Percentiles rank a stretch among this genome's conserved stretches.
Conservation (phyloP, 2,888 invertebrate genomes). For the Congeria kusceri region DNA sequence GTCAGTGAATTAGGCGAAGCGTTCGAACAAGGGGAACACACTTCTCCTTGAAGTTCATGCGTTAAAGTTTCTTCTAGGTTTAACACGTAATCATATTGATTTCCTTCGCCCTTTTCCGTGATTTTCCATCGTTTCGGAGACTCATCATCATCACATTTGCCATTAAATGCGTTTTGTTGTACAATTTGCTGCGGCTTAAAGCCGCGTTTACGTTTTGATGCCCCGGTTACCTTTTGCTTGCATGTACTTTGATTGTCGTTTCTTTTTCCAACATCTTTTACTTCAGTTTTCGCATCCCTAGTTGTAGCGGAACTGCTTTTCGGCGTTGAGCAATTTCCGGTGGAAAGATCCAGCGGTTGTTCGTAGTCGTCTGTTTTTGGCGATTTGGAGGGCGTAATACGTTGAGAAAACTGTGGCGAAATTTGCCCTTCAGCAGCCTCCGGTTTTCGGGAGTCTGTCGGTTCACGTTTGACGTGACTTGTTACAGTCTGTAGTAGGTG, state of each 20-base stretch:
- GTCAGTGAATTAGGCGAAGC: too few species aligned
- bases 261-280: too few species aligned
- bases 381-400: background rate
- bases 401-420: background rate
- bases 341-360: background rate
- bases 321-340: background rate
- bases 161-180: background rate
- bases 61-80: background rate
- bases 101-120: background rate
- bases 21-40: too few species aligned
- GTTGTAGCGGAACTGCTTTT: too few species aligned
- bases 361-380: background rate
- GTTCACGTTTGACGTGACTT: background rate
- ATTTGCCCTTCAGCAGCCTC: background rate
- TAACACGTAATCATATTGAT: conserved; percentile 1
- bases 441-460: background rate
- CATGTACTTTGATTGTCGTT: too few species aligned
- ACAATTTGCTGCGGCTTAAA: conserved; percentile 39
- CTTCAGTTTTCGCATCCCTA: too few species aligned
- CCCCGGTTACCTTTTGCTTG: conserved; percentile 20
- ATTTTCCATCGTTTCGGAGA: background rate
- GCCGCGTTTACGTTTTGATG: conserved; percentile 57
- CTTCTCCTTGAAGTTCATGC: too few species aligned
- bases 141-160: background rate
- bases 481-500: background rate